These are phyloP conservation scores for Todiramphus saurophagus DNA, from an alignment of 2,113 vertebrate genomes.

Conservation along the genomic window DNA sequence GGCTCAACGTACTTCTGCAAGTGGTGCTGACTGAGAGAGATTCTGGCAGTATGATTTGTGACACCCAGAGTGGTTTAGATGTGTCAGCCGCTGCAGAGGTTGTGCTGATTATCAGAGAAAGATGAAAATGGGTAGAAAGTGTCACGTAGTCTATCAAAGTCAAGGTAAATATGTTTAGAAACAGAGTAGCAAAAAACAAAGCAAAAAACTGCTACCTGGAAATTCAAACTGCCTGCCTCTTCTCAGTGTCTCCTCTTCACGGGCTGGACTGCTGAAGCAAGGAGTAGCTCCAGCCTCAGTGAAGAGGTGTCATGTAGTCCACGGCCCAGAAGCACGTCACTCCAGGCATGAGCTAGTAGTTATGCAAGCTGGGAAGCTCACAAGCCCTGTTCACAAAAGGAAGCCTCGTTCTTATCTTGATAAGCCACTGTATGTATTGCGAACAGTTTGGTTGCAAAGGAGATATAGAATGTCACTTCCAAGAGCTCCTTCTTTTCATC, in stretches of 20 bases:
- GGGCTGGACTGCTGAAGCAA: neutral
- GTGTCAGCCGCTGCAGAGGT: neutral
- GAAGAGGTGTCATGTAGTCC: neutral
- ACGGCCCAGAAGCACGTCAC: fast-evolving
- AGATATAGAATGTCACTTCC: neutral
- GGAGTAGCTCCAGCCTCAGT: neutral
- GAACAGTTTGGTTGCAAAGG: neutral
- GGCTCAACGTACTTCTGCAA: neutral
- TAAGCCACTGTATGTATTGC: neutral
- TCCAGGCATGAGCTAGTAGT: too few species aligned
- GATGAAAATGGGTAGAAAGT: neutral
- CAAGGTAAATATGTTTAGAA: neutral
- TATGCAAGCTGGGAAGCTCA: neutral
- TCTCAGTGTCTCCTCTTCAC: neutral
- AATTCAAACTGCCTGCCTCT: neutral
- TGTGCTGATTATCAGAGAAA: neutral
- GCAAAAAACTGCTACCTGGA: neutral
- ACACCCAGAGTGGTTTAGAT: neutral
- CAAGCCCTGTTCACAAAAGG: neutral
- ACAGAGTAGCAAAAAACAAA: neutral
- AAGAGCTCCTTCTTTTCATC: neutral
- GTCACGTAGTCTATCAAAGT: neutral
- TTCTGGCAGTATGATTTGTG: neutral
- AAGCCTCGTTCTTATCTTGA: neutral
- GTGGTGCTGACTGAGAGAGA: neutral